Evolutionary conservation across 2,797 vertebrate genomes (phyloP), one percentile per base, ranked within the genome.

Genomic region (Craterocephalus amniculus): DNA sequence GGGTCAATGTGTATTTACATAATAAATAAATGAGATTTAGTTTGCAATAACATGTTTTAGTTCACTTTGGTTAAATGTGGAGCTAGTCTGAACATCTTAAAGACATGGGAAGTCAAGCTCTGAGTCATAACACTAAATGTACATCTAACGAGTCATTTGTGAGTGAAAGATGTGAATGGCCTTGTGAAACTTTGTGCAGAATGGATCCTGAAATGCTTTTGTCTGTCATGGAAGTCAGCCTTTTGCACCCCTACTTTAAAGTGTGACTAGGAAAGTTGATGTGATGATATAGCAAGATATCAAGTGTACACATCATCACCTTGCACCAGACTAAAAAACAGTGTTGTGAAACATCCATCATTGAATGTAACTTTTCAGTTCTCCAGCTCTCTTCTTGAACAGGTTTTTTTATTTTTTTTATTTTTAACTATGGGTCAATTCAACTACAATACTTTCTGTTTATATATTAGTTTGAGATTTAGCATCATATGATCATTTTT

Each of bases 21-120:
- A 45, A 69, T 63, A 51, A 62, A 64, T 68, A 32, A 63, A 43
- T 43, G 31, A 7, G 0, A 9, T 78, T 65, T 38, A 59, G 48
- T 63, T 45, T 75, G 49, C 31, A 36, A 36, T 40, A 40, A 40
- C 13, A 40, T 40, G 38, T 40, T 16, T 18, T 43, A 18, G 18
- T 43, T 43, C 40, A 16, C 40, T 43, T 43, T 4, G 20, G 20
- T 16, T 43, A 16, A 43, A 43, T 43, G 18, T 43, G 18, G 14
- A 43, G 2, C 48, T 10, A 24, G 2, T n/a, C 2, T n/a, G 20
- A 45, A 45, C 20, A 9, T 9, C 20, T n/a, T 38, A 14, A 12
- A 14, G 36, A 3, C 1, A 11, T 36, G 1, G 18, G 1, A 13
- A 16, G 38, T 16, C 13, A 43, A 43, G 40, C 6, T 43, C 16